Conservation (phyloP, 2,888 invertebrate genomes). For the Pristionchus arcanus region DNA sequence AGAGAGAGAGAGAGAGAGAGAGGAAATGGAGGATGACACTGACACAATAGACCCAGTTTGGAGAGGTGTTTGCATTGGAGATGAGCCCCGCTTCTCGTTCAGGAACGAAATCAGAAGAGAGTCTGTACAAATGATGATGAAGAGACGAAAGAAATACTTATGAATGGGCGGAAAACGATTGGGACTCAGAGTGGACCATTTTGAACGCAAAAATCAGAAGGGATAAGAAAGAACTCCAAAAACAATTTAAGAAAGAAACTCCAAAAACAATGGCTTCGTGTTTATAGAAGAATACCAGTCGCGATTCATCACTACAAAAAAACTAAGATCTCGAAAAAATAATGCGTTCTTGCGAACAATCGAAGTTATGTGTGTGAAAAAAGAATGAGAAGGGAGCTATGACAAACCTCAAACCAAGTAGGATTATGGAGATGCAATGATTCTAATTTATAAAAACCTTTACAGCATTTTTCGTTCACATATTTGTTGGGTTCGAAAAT, state of each 20-base stretch:
- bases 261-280: no score
- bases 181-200: no score
- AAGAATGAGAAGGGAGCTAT: background rate
- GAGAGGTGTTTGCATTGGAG: slow-evolving; percentile 27
- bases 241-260: no score
- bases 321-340: background rate
- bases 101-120: slow-evolving; percentile 28
- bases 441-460: no score
- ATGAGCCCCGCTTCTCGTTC: slow-evolving; percentile 4
- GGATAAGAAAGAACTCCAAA: no score
- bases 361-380: background rate
- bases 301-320: no score
- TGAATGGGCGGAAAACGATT: background rate
- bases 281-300: no score
- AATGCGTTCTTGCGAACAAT: background rate
- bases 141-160: background rate
- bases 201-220: no score
- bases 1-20: background rate
- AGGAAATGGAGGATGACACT: background rate
- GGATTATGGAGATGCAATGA: background rate
- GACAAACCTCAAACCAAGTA: background rate
- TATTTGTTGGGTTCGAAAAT: no score
- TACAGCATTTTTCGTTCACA: no score
- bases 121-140: slow-evolving; percentile 12
- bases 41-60: slow-evolving; percentile 39